Evolutionary conservation across 1,140 invertebrate genomes (phyloP), one percentile per base, ranked within the genome.

Genomic region (Cydia pomonella): DNA sequence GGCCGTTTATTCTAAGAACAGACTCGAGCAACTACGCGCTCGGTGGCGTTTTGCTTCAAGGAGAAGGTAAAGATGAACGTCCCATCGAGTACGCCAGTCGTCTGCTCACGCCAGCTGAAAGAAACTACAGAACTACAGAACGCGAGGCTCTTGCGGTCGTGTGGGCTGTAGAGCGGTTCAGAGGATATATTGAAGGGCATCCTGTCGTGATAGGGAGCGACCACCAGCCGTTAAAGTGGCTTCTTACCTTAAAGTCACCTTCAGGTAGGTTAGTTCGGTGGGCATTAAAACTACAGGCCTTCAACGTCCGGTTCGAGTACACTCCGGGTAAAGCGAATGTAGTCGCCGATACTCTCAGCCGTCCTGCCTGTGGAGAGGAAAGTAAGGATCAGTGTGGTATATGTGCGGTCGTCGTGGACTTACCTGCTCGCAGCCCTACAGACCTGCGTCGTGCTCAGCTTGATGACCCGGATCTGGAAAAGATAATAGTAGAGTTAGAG

Each of bases 211-310:
- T 82, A 0, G 53, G 13, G 7, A 75, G 73, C 7, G 93, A 95
- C 76, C 93, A 94, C 75, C 91, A 92, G 77, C 84, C 92, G 0
- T 76, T 94, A 10, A 79, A 78, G 38, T 94, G 93, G 91, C 77
- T 95, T 0, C 79, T 88, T 41, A 80, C 82, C 0, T 77, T 93
- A 0, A 94, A 92, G 73, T 86, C 87, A 10, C 85, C 91, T 0
- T 84, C 74, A 0, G 89, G 87, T n/a, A 64, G 85, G 0, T 62
- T 93, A 6, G 89, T 89, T 0, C 77, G 93, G 33, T 95, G 93
- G 94, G 81, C 88, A 1, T 53, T 93, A 23, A 50, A 63, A 23
- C 74, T 94, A 2, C 93, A 94, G 81, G 80, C 80, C 0, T 93
- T 86, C 76, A 76, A 92, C 73, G 33, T 86, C 7, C n/a, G 59